phyloP scores from a whole-genome alignment of 2,888 invertebrate species.

The Mythimna vitellina region DNA sequence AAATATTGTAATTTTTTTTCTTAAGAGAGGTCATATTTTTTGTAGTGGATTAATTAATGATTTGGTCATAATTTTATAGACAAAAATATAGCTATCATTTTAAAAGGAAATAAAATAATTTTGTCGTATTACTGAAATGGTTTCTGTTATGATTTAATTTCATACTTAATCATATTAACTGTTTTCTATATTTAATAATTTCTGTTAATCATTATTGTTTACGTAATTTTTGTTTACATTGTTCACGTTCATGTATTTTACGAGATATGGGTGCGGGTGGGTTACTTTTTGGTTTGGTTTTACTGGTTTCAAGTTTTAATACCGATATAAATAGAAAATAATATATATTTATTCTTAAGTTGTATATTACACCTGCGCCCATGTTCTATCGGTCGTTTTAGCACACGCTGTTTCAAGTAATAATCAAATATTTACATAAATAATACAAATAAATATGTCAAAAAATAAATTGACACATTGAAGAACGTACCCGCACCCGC shows the following conservation, averaged over 20 bases:
- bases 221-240: background rate
- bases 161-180: background rate
- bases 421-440: background rate
- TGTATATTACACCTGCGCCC: slow-evolving; percentile 75
- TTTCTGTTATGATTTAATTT: background rate
- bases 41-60: background rate
- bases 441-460: slow-evolving; percentile 2
- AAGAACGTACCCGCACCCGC: slow-evolving; percentile 78
- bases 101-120: background rate
- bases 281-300: slow-evolving; percentile 9
- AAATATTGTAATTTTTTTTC: too few species aligned
- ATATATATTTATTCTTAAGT: slow-evolving; percentile 13
- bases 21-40: background rate
- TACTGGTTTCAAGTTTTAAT: background rate
- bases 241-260: slow-evolving; percentile 61
- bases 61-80: background rate
- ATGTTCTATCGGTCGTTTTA: slow-evolving; percentile 68
- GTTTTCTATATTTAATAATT: background rate
- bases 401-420: slow-evolving; percentile 65
- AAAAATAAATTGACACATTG: slow-evolving; percentile 34
- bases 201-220: background rate
- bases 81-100: background rate
- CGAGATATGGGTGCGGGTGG: slow-evolving; percentile 78
- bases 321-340: slow-evolving; percentile 2
- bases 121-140: background rate